phyloP scores from a whole-genome alignment of 2,797 vertebrate species.

The Cheirogaleus major region DNA sequence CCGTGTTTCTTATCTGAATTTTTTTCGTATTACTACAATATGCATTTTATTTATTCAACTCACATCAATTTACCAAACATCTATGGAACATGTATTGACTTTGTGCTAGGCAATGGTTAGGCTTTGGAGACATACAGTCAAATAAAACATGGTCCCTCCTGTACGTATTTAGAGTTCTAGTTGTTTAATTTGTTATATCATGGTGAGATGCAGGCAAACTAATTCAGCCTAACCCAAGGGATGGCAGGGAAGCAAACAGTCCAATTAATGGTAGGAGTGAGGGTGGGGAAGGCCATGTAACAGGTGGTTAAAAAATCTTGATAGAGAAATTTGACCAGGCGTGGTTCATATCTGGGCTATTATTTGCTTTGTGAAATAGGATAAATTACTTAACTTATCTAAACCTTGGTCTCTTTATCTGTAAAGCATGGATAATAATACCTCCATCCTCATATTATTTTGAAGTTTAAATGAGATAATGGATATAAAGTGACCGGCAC shows the following conservation, averaged over 20 bases:
- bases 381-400: neutral
- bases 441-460: neutral
- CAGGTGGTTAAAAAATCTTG: neutral
- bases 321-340: neutral
- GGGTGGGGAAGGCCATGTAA: neutral
- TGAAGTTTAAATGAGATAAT: slow-evolving; percentile 36
- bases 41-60: neutral
- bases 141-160: neutral
- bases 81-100: neutral
- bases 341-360: neutral
- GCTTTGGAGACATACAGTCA: slow-evolving; percentile 8
- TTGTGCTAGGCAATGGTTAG: neutral
- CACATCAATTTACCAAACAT: neutral
- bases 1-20: neutral
- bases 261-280: neutral
- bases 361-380: neutral
- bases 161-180: neutral
- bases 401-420: neutral
- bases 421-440: neutral
- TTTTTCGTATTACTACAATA: neutral
- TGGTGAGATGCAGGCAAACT: neutral
- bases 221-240: neutral
- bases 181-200: neutral
- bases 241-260: neutral
- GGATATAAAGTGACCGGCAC: neutral